phyloP scores from a whole-genome alignment of 2,888 invertebrate genomes.

The Phaedon cochleariae region DNA sequence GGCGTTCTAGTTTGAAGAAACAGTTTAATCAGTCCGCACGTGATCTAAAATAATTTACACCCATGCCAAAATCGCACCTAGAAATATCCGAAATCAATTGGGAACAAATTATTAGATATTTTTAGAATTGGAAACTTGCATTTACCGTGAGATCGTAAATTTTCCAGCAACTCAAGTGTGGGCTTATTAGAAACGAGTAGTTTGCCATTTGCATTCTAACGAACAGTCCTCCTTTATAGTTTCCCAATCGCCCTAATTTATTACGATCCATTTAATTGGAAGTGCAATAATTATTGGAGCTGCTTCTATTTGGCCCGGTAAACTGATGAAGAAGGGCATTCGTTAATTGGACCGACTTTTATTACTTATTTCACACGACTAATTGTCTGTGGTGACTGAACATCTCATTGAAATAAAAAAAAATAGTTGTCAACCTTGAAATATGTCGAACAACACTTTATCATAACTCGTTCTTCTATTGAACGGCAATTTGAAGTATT shows the following conservation, averaged over 20 bases:
- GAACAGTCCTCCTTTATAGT: constrained; percentile 27
- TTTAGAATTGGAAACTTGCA: not conserved
- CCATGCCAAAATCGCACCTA: not conserved
- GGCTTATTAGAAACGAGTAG: constrained; percentile 32
- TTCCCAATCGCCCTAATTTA: constrained; percentile 34
- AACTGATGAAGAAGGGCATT: not conserved
- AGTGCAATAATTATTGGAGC: not conserved
- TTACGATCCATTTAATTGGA: constrained; percentile 19
- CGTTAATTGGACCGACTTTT: not conserved
- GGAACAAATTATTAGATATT: constrained; percentile 1
- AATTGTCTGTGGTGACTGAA: too few species aligned
- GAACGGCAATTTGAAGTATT: too few species aligned
- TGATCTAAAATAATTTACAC: not conserved
- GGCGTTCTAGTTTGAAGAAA: too few species aligned
- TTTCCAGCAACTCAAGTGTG: constrained; percentile 8
- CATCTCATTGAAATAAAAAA: too few species aligned
- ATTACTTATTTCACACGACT: too few species aligned
- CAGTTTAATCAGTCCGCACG: too few species aligned
- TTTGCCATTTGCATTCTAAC: constrained; percentile 18
- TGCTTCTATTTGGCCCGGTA: not conserved
- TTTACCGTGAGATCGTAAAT: not conserved
- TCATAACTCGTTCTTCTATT: too few species aligned
- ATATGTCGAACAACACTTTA: too few species aligned
- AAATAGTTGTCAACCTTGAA: too few species aligned
- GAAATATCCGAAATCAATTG: not conserved